A percentile compares a stretch with the other conserved stretches of the same genome.
These are phyloP conservation scores for Heterotis niloticus DNA, from an alignment of 2,113 vertebrate species.

Conservation along the genomic window DNA sequence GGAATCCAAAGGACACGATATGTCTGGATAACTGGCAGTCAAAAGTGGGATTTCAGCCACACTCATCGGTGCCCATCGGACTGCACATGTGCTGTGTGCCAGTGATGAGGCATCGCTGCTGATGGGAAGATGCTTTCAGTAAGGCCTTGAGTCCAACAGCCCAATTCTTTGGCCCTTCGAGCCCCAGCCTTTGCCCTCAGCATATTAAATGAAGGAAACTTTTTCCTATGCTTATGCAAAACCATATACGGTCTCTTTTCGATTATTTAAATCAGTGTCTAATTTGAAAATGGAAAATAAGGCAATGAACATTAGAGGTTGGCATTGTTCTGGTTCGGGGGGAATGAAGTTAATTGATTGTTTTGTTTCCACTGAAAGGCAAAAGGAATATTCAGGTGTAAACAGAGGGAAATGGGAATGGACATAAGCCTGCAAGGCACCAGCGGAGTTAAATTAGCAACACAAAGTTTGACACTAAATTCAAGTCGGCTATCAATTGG, in stretches of 20 bases:
- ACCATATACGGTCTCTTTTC: not conserved
- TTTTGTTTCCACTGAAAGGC: too few species aligned
- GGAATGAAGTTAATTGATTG: too few species aligned
- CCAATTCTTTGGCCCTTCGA: not conserved
- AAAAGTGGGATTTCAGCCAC: slow-evolving; percentile 23
- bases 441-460: too few species aligned
- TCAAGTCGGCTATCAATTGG: too few species aligned
- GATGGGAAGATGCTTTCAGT: not conserved
- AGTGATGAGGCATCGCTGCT: not conserved
- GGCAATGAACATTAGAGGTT: too few species aligned
- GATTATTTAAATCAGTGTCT: not conserved
- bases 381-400: too few species aligned
- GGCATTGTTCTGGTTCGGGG: too few species aligned
- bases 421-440: too few species aligned
- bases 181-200: not conserved
- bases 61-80: not conserved
- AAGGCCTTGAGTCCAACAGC: not conserved
- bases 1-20: slow-evolving; percentile 7
- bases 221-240: not conserved
- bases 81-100: slow-evolving; percentile 3
- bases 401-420: too few species aligned
- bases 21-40: slow-evolving; percentile 17
- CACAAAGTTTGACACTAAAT: too few species aligned
- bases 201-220: not conserved
- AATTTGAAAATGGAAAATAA: not conserved